Evolutionary conservation across 2,888 invertebrate species (phyloP).

Genomic region (Pristionchus entomophagus): DNA sequence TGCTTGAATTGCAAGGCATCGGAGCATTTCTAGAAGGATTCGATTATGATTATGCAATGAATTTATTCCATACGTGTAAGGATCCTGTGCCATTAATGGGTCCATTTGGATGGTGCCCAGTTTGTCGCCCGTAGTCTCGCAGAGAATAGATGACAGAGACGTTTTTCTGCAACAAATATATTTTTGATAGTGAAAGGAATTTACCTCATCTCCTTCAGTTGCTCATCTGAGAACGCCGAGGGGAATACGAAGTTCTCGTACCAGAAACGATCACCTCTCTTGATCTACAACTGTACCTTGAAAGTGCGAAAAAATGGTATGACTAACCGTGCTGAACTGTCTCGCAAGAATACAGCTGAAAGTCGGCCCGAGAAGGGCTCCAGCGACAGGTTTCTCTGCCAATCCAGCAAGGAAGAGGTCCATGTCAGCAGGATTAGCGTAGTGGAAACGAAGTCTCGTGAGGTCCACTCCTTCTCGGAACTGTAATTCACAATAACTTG

Average conservation of each 20-base stretch:
- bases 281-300: constrained; percentile 52
- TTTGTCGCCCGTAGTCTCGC: constrained; percentile 71
- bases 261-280: constrained; percentile 74
- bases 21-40: constrained; percentile 69
- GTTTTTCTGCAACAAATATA: constrained; percentile 51
- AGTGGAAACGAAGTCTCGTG: constrained; percentile 53
- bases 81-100: constrained; percentile 71
- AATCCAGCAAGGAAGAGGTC: constrained; percentile 74
- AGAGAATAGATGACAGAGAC: constrained; percentile 67
- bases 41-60: background rate
- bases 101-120: constrained; percentile 70
- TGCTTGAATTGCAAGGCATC: constrained; percentile 69
- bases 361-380: constrained; percentile 73
- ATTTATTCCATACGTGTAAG: constrained; percentile 67
- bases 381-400: constrained; percentile 70
- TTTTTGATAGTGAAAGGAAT: too few relatives aligned
- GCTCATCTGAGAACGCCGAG: constrained; percentile 72
- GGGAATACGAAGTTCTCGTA: constrained; percentile 77
- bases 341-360: constrained; percentile 73
- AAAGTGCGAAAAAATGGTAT: background rate
- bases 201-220: constrained; percentile 68
- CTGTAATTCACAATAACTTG: constrained; percentile 42
- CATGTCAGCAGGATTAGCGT: constrained; percentile 70
- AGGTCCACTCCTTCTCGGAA: constrained; percentile 56
- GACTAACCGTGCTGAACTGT: constrained; percentile 69